phyloP scores from a whole-genome alignment of 2,113 vertebrate genomes.

The Plotosus lineatus region DNA sequence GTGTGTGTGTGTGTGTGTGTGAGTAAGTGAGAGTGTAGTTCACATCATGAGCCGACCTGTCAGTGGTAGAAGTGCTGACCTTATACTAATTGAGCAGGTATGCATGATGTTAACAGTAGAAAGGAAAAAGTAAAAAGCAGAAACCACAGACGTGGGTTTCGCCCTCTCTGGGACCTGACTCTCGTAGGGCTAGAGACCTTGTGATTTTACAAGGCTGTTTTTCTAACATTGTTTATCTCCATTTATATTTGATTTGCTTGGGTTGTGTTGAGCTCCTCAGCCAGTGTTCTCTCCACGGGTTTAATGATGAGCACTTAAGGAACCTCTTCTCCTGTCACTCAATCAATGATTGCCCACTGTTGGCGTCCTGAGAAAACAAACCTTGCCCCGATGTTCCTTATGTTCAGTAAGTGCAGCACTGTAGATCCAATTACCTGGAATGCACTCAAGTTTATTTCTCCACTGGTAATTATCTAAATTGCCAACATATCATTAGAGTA shows the following conservation, averaged over 20 bases:
- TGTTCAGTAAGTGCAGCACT: conserved; percentile 70
- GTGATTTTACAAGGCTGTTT: conserved; percentile 39
- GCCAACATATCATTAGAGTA: conserved; percentile 90
- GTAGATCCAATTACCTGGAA: conserved; percentile 95
- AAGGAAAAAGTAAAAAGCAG: conserved; percentile 28
- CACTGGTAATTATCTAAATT: conserved; percentile 99
- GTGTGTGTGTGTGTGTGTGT: too few species aligned
- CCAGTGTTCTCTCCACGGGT: conserved; percentile 46
- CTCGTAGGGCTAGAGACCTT: background rate
- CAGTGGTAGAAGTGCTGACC: conserved; percentile 63
- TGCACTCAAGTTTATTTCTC: conserved; percentile 96
- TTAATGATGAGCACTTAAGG: conserved; percentile 57
- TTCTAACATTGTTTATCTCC: conserved; percentile 38
- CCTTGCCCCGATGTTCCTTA: conserved; percentile 61
- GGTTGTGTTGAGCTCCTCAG: conserved; percentile 44
- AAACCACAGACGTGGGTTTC: conserved; percentile 30
- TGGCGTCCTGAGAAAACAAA: conserved; percentile 46
- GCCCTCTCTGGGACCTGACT: background rate
- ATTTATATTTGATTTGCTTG: conserved; percentile 50
- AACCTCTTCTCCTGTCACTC: conserved; percentile 52
- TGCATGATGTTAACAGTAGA: conserved; percentile 44
- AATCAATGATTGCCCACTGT: conserved; percentile 54
- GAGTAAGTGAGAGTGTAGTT: too few species aligned
- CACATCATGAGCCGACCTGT: conserved; percentile 62
- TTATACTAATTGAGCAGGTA: conserved; percentile 65